Evolutionary conservation across 2,113 vertebrate genomes (phyloP).

Genomic region (Myiozetetes cayanensis): DNA sequence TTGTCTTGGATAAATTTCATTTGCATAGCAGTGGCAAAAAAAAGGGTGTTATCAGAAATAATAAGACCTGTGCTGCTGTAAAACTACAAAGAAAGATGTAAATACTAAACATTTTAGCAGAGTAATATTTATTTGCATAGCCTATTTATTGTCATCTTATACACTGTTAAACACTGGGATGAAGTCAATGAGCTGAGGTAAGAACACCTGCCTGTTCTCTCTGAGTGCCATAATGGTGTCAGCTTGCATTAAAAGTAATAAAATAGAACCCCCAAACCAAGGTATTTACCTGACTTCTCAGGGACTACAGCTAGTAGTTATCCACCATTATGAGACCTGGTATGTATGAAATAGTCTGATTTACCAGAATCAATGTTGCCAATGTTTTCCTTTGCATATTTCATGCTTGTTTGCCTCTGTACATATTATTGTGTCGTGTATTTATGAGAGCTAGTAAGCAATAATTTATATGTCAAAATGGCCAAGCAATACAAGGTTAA

Average conservation of each 20-base stretch:
- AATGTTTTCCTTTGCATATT: conserved; percentile 67
- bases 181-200: conserved; percentile 55
- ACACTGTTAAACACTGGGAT: conserved; percentile 60
- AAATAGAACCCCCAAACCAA: conserved; percentile 52
- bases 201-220: conserved; percentile 54
- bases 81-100: conserved; percentile 67
- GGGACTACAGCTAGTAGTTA: conserved; percentile 77
- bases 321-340: conserved; percentile 65
- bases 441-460: conserved; percentile 82
- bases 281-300: conserved; percentile 78
- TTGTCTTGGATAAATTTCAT: neutral
- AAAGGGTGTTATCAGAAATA: conserved; percentile 46
- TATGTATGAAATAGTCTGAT: conserved; percentile 75
- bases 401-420: conserved; percentile 76
- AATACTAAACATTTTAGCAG: conserved; percentile 76
- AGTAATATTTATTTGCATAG: conserved; percentile 80
- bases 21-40: conserved; percentile 32
- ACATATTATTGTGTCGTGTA: conserved; percentile 74
- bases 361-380: conserved; percentile 73
- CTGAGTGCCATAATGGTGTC: conserved; percentile 45
- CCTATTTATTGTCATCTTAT: conserved; percentile 75
- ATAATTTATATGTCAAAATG: conserved; percentile 86
- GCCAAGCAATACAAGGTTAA: conserved; percentile 80
- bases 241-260: conserved; percentile 60
- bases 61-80: conserved; percentile 56